phyloP scores from a whole-genome alignment of 23 tunicate genomes.

The Halocynthia aurantium region DNA sequence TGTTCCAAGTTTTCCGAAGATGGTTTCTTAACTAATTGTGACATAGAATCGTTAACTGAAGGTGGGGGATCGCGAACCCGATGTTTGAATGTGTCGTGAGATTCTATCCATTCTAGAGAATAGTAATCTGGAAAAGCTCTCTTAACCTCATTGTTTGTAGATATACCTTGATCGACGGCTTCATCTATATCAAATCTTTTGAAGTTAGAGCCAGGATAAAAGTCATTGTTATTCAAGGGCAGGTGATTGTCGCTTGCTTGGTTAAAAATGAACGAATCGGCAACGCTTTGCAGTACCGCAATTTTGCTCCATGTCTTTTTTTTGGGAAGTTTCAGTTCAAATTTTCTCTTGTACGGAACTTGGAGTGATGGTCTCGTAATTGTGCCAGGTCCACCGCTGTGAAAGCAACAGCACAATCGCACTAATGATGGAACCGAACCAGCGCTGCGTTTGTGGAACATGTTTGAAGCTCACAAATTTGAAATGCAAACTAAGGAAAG shows the following conservation, averaged over 20 bases:
- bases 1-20: neutral
- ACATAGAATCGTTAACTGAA: neutral
- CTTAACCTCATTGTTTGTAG: neutral
- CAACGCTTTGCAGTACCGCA: neutral
- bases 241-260: neutral
- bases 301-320: constrained; percentile 5
- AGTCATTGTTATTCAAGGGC: neutral
- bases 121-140: neutral
- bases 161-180: neutral
- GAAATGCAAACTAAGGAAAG: too few relatives aligned
- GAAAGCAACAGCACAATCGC: too few relatives aligned
- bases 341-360: neutral
- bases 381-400: too few relatives aligned
- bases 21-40: neutral
- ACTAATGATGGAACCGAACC: too few relatives aligned
- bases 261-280: neutral
- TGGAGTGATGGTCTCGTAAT: too few relatives aligned
- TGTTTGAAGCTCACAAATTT: too few relatives aligned
- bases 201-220: neutral
- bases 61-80: neutral
- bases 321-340: neutral
- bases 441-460: too few relatives aligned
- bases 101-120: neutral
- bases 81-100: neutral
- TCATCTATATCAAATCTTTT: neutral